Conservation (phyloP, 2,113 vertebrate genomes). For the Apeltes quadracus region DNA sequence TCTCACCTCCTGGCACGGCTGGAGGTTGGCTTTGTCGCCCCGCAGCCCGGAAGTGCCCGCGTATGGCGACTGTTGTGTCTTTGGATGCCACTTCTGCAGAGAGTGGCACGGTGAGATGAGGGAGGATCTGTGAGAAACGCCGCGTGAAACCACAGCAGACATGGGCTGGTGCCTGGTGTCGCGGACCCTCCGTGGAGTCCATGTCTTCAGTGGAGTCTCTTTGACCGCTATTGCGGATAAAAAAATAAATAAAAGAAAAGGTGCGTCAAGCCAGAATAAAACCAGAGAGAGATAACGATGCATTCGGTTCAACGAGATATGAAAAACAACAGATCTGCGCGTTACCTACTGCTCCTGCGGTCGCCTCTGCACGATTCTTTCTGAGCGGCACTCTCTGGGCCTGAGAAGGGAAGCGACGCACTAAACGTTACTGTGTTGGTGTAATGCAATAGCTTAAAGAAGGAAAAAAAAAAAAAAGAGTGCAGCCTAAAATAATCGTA, state of each 20-base stretch:
- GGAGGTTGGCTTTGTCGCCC: slow-evolving; percentile 26
- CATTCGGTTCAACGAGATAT: neutral
- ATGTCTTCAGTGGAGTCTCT: slow-evolving; percentile 54
- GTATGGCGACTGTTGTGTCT: slow-evolving; percentile 51
- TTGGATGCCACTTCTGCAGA: slow-evolving; percentile 66
- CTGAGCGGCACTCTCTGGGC: slow-evolving; percentile 76
- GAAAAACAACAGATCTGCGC: neutral
- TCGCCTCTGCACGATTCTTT: slow-evolving; percentile 50
- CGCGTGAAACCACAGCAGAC: slow-evolving; percentile 63
- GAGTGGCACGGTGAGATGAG: neutral
- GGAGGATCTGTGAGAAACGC: neutral
- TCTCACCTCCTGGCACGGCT: slow-evolving; percentile 69
- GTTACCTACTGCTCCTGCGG: slow-evolving; percentile 51
- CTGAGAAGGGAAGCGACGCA: slow-evolving; percentile 47
- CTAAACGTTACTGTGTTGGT: neutral
- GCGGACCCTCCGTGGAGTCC: slow-evolving; percentile 74
- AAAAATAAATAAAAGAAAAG: slow-evolving; percentile 1
- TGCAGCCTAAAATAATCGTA: neutral
- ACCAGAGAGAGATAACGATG: slow-evolving; percentile 15
- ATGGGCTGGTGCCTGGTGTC: slow-evolving; percentile 66
- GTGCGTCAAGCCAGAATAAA: neutral
- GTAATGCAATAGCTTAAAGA: neutral
- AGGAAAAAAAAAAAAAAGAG: fast-evolving
- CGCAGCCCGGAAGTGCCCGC: slow-evolving; percentile 36
- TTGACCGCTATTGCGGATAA: slow-evolving; percentile 33